Conservation (phyloP, 92 coral and sea anemone genomes). For the Epizoanthus ramosus region DNA sequence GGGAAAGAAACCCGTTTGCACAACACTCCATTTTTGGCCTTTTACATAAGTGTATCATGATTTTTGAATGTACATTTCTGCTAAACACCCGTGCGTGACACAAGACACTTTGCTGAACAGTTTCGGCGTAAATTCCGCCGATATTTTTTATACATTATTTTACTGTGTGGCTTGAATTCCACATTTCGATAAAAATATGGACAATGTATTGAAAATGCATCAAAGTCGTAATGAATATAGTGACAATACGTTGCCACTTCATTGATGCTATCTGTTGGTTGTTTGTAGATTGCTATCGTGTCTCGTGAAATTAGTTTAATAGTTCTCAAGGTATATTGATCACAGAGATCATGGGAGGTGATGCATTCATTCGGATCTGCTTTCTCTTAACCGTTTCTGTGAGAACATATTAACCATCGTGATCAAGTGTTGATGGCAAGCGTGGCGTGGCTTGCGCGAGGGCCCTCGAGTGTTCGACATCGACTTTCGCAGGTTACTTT, state of each 20-base stretch:
- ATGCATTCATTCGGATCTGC: background rate
- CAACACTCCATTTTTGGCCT: background rate
- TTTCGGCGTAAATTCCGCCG: background rate
- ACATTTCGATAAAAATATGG: background rate
- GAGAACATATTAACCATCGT: too few relatives aligned
- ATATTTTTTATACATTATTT: constrained; percentile 15
- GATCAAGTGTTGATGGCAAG: too few relatives aligned
- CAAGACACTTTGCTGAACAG: background rate
- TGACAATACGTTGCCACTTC: constrained; percentile 8
- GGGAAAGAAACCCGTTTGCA: background rate
- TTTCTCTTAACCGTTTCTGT: too few relatives aligned
- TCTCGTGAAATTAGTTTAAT: background rate
- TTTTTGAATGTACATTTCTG: background rate
- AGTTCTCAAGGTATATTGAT: constrained; percentile 2
- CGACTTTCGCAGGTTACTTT: background rate
- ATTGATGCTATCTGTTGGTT: background rate
- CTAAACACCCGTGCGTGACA: background rate
- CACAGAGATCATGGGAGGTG: background rate
- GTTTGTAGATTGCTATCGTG: constrained; percentile 36
- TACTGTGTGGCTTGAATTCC: background rate
- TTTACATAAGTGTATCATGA: background rate
- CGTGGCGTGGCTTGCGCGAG: too few relatives aligned
- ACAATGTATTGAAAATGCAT: constrained; percentile 18
- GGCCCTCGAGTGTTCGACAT: too few relatives aligned
- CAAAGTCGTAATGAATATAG: background rate